These are phyloP conservation scores for Embiotoca jacksoni DNA, from an alignment of 2,113 vertebrate genomes.

Conservation along the genomic window DNA sequence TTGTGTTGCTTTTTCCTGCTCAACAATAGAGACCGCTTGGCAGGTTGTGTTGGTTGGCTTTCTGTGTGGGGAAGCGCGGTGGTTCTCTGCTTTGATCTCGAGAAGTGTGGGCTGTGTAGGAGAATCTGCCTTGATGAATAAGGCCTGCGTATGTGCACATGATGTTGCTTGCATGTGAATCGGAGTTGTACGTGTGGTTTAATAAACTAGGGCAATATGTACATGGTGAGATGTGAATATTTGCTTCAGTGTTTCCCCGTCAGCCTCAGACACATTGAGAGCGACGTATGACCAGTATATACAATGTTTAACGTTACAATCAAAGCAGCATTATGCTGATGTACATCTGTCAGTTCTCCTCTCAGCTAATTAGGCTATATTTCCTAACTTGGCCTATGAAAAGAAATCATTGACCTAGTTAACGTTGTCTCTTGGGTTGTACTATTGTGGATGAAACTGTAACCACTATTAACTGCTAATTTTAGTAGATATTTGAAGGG, in stretches of 20 bases:
- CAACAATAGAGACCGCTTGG: constrained; percentile 24
- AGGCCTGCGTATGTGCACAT: not conserved
- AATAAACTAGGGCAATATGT: constrained; percentile 3
- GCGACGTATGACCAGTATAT: not conserved
- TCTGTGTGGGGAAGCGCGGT: constrained; percentile 17
- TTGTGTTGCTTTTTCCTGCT: constrained; percentile 11
- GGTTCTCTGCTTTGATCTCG: constrained; percentile 38
- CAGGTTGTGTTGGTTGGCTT: constrained; percentile 13
- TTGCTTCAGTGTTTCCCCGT: constrained; percentile 7
- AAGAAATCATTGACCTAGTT: constrained; percentile 75
- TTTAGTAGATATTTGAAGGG: not conserved
- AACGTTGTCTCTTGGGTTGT: constrained; percentile 59
- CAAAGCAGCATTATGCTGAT: constrained; percentile 8
- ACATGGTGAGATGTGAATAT: constrained; percentile 6
- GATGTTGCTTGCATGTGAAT: not conserved
- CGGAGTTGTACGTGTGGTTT: not conserved
- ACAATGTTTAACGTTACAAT: not conserved
- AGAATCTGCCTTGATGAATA: constrained; percentile 4
- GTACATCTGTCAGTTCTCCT: constrained; percentile 43
- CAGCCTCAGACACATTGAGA: not conserved
- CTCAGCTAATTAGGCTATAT: constrained; percentile 70
- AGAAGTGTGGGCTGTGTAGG: not conserved
- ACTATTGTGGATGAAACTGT: constrained; percentile 45
- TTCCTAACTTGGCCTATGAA: constrained; percentile 66
- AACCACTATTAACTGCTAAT: constrained; percentile 34